phyloP scores from a whole-genome alignment of 2,113 vertebrate genomes.

The Myanophis thanlyinensis region DNA sequence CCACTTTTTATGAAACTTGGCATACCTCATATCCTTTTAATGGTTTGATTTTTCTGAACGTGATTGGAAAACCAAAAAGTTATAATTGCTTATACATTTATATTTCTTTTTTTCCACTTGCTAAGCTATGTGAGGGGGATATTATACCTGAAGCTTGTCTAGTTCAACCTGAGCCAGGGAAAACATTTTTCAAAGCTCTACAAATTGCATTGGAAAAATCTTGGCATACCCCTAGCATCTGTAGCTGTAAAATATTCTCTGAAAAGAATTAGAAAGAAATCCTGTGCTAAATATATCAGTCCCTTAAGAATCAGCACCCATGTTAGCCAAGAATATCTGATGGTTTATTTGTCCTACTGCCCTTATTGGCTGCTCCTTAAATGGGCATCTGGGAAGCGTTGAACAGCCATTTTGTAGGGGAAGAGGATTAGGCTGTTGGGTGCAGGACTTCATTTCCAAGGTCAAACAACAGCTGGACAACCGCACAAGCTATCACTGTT shows the following conservation, averaged over 20 bases:
- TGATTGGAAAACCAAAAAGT: not conserved
- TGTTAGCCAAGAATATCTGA: not conserved
- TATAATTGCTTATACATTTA: not conserved
- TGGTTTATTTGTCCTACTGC: not conserved
- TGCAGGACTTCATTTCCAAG: not conserved
- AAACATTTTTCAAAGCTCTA: not conserved
- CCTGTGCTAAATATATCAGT: not conserved
- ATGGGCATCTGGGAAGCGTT: not conserved
- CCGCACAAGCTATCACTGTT: not conserved
- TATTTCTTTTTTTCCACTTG: not conserved
- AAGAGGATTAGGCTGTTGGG: not conserved
- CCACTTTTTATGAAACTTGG: not conserved
- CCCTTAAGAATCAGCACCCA: not conserved
- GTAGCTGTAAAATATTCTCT: not conserved
- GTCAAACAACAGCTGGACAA: not conserved
- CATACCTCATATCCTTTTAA: not conserved
- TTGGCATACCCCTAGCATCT: not conserved
- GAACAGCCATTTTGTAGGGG: not conserved
- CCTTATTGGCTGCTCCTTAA: not conserved
- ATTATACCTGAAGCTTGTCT: not conserved
- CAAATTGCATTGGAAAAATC: not conserved
- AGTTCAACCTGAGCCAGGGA: not conserved
- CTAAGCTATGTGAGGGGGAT: not conserved
- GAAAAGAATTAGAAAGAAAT: not conserved
- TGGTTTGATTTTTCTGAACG: not conserved